These are phyloP conservation scores for Carcina quercana DNA, from an alignment of 2,888 invertebrate species.

Conservation along the genomic window DNA sequence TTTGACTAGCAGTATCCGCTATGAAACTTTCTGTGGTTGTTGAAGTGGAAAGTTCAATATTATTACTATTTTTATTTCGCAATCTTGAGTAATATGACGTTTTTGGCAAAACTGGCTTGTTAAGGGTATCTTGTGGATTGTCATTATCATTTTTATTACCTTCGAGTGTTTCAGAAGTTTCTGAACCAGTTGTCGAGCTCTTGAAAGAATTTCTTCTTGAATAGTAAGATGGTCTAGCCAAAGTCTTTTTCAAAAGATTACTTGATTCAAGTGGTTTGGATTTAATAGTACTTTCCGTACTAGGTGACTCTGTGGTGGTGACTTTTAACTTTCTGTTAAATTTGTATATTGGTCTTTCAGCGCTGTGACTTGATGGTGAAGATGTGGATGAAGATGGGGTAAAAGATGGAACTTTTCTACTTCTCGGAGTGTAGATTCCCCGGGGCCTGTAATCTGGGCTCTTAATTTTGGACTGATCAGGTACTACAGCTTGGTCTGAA, in stretches of 20 bases:
- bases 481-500: slow-evolving; percentile 19
- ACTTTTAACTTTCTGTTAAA: slow-evolving; percentile 54
- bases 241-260: slow-evolving; percentile 35
- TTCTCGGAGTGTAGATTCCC: slow-evolving; percentile 40
- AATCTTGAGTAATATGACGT: slow-evolving; percentile 54
- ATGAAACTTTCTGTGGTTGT: slow-evolving; percentile 15
- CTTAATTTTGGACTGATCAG: slow-evolving; percentile 29
- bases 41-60: slow-evolving; percentile 14
- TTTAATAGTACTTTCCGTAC: slow-evolving; percentile 26
- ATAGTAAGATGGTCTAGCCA: slow-evolving; percentile 39
- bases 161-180: slow-evolving; percentile 21
- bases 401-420: slow-evolving; percentile 36
- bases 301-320: slow-evolving; percentile 32
- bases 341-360: slow-evolving; percentile 41
- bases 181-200: slow-evolving; percentile 26
- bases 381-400: slow-evolving; percentile 26
- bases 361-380: slow-evolving; percentile 17
- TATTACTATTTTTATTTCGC: slow-evolving; percentile 27
- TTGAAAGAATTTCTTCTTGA: slow-evolving; percentile 37
- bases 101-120: slow-evolving; percentile 30
- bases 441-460: slow-evolving; percentile 39
- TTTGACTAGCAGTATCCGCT: too few relatives aligned
- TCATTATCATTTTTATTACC: slow-evolving; percentile 20
- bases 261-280: slow-evolving; percentile 31
- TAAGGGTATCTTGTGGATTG: slow-evolving; percentile 13